Evolutionary conservation across 2,113 vertebrate species (phyloP), one percentile per base, ranked within the genome.

Genomic region (Arvicanthis niloticus): DNA sequence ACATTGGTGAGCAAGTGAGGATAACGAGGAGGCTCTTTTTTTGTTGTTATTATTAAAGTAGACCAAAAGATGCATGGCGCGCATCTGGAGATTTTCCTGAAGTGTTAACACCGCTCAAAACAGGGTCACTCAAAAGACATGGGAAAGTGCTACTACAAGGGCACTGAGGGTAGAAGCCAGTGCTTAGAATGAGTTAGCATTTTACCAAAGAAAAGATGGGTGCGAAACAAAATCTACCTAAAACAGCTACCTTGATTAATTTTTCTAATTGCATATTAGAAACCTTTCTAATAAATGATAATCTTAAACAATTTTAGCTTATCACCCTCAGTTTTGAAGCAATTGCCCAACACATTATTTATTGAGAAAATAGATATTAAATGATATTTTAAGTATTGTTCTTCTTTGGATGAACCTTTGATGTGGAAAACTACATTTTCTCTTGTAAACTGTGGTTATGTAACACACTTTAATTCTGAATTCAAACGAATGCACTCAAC

Each of bases 91-190:
- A 95, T 93, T 96, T 97, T 96, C 86, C 93, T 85, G 60, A 97
- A 91, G 95, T 97, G 94, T 96, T 97, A 97, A 94, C 75, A 89
- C 95, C 92, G 67, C 91, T 97, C 86, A 97, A 97, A 98, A 98
- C 78, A 91, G 93, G 97, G 91, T 84, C 97, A 89, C 70, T 95
- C 94, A 96, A 97, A 97, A 68, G 96, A 72, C 72, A 68, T 3
- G 86, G 67, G 78, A 95, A 95, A 98, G 93, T 81, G 95, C 77
- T 90, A 96, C 88, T 94, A 93, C 8, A 86, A 97, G 40, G 40
- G 85, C 70, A 97, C 62, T 87, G 67, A 93, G 60, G 75, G 21
- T 84, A 92, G 81, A 75, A 97, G 53, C 58, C 48, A 94, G 68
- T 91, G 97, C 96, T 92, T 84, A 96, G 67, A 94, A 84, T 97